Conservation (phyloP, 2,888 invertebrate species). For the Polymixis lichenea region DNA sequence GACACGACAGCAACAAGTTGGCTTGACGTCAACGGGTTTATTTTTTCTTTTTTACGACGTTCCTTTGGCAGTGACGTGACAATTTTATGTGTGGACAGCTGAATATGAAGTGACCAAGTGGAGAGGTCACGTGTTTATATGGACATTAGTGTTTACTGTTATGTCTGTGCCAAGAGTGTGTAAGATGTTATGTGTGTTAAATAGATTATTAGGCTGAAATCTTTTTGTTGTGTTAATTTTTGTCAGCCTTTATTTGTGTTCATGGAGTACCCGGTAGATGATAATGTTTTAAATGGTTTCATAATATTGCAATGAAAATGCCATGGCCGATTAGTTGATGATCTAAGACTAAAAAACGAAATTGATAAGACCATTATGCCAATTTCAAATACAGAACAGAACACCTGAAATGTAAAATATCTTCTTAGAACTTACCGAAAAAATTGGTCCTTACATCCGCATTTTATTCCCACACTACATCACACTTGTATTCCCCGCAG, state of each 20-base stretch:
- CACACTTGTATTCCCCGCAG: background rate
- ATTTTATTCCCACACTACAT: background rate
- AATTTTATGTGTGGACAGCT: constrained; percentile 57
- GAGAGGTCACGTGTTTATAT: constrained; percentile 22
- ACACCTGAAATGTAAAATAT: background rate
- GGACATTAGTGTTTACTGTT: constrained; percentile 47
- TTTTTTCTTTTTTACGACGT: constrained; percentile 64
- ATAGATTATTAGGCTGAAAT: constrained; percentile 9
- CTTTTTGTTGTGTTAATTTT: background rate
- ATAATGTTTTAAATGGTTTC: too few relatives aligned
- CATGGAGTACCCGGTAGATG: background rate
- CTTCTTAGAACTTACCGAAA: background rate
- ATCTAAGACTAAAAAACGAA: background rate
- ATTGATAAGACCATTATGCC: too few relatives aligned
- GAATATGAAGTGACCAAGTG: constrained; percentile 51
- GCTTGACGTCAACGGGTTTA: constrained; percentile 53
- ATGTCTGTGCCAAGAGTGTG: constrained; percentile 26
- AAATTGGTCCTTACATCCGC: background rate
- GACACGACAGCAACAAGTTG: constrained; percentile 64
- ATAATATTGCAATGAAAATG: too few relatives aligned
- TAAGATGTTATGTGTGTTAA: background rate
- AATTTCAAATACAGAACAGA: background rate
- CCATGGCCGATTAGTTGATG: background rate
- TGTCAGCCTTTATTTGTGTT: background rate
- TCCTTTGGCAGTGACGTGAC: constrained; percentile 44